phyloP scores from a whole-genome alignment of 1,140 invertebrate genomes.

The Trichonephila clavata region DNA sequence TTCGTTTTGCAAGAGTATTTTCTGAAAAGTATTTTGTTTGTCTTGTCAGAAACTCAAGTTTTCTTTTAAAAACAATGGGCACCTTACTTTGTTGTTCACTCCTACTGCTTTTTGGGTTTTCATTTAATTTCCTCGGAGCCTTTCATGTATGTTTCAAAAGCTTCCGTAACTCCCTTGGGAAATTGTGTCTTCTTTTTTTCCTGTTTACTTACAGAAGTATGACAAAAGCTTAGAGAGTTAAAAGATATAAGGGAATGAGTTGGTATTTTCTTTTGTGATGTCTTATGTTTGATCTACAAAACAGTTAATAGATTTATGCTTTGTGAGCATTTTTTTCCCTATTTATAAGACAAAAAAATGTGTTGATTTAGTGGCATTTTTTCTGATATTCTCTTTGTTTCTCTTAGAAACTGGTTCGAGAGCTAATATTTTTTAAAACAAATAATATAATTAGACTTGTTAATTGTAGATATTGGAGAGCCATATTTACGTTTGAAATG shows the following conservation, averaged over 20 bases:
- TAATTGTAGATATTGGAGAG: no score
- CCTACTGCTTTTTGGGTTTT: background rate
- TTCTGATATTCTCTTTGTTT: background rate
- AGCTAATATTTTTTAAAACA: no score
- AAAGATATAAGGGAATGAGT: background rate
- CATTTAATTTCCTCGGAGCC: conserved; percentile 3
- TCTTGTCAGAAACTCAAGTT: background rate
- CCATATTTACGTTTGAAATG: no score
- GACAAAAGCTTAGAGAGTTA: background rate
- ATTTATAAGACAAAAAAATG: no score
- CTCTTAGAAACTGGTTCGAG: no score
- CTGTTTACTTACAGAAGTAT: conserved; percentile 9
- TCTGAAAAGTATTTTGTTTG: background rate
- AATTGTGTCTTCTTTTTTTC: background rate
- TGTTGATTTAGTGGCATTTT: background rate
- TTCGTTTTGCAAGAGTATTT: background rate
- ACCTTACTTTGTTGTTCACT: background rate
- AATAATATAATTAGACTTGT: no score
- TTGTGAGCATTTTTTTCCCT: no score
- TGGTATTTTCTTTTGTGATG: background rate
- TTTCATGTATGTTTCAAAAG: background rate
- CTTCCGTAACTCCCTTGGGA: background rate
- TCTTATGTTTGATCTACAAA: background rate
- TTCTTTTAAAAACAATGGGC: background rate
- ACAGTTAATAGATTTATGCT: no score